phyloP scores from a whole-genome alignment of 2,113 vertebrate species.

The Baryphthengus martii region DNA sequence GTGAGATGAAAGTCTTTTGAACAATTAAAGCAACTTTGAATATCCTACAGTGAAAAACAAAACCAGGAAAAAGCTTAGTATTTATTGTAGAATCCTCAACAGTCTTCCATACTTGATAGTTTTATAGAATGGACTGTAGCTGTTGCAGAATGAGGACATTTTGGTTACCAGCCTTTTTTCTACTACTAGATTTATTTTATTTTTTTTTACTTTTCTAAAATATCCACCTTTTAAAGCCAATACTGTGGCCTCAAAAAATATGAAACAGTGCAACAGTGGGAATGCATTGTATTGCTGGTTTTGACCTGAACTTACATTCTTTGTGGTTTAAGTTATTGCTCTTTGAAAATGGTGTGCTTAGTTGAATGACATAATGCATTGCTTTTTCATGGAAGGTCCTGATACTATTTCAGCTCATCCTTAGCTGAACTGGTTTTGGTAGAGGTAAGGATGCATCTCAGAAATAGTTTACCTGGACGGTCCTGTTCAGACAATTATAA shows the following conservation, averaged over 20 bases:
- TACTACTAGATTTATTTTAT: neutral
- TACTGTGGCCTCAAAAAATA: neutral
- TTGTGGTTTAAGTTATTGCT: neutral
- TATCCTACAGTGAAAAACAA: neutral
- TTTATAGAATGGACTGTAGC: neutral
- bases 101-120: neutral
- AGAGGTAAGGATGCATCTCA: neutral
- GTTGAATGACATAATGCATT: neutral
- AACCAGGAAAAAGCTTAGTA: neutral
- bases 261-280: neutral
- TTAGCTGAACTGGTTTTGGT: neutral
- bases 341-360: neutral
- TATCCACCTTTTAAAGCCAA: neutral
- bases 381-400: neutral
- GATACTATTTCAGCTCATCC: neutral
- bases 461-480: neutral
- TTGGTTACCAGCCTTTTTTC: neutral
- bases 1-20: neutral
- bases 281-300: neutral
- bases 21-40: neutral
- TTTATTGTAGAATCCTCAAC: neutral
- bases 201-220: neutral
- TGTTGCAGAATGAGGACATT: neutral
- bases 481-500: neutral
- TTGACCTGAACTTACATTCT: neutral